A percentile compares a stretch with the other conserved stretches of the same genome.
These are phyloP conservation scores for Heliconius hortense DNA, from an alignment of 2,888 invertebrate genomes.

Conservation along the genomic window DNA sequence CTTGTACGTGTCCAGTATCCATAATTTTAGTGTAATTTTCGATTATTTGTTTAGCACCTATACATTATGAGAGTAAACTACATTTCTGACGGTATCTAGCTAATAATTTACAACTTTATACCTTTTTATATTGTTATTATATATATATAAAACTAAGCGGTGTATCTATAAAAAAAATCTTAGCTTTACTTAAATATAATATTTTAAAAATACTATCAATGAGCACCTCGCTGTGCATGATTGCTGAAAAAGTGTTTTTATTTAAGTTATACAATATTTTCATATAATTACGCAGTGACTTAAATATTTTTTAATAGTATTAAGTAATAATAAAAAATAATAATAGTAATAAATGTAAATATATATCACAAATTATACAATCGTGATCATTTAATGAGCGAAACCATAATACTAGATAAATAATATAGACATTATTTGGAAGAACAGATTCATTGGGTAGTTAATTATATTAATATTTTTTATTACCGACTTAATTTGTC, in stretches of 20 bases:
- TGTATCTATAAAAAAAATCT: neutral
- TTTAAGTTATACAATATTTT: neutral
- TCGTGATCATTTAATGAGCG: neutral
- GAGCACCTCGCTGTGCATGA: slow-evolving; percentile 1
- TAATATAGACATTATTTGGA: slow-evolving; percentile 6
- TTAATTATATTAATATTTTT: neutral
- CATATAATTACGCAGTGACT: neutral
- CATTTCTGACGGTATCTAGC: slow-evolving; percentile 1
- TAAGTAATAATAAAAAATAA: too few species aligned
- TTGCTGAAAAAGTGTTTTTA: neutral
- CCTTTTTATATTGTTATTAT: neutral
- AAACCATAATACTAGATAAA: neutral
- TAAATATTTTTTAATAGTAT: neutral
- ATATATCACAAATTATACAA: neutral
- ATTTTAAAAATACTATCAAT: neutral
- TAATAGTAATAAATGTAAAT: too few species aligned
- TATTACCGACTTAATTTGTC: neutral
- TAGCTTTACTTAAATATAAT: neutral
- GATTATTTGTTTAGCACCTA: slow-evolving; percentile 8
- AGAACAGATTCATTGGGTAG: slow-evolving; percentile 4
- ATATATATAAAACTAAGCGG: neutral
- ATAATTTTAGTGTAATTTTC: neutral
- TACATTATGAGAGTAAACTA: slow-evolving; percentile 4
- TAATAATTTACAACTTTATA: neutral
- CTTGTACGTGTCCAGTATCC: neutral